Conservation (phyloP, 2,797 vertebrate species). For the Sebastes matsubarae region DNA sequence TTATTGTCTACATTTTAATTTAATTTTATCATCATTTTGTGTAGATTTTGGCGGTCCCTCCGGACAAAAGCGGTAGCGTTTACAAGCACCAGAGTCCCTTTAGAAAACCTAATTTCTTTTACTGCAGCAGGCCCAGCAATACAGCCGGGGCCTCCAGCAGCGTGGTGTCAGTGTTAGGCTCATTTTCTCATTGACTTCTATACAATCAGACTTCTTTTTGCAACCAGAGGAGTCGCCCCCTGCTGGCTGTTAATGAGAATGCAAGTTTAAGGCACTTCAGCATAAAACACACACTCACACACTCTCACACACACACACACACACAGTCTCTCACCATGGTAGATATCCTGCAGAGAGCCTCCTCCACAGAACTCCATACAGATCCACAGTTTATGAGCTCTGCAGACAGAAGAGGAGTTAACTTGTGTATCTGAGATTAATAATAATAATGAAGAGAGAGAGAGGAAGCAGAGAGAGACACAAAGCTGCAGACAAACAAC, state of each 20-base stretch:
- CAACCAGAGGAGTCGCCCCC: too few species aligned
- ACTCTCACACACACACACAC: background rate
- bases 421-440: background rate
- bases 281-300: conserved; percentile 68
- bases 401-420: conserved; percentile 45
- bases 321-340: conserved; percentile 83
- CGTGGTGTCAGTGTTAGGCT: too few species aligned
- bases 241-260: background rate
- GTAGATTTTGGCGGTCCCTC: too few species aligned
- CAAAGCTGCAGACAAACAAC: background rate
- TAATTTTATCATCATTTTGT: too few species aligned
- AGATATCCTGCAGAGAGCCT: conserved; percentile 92
- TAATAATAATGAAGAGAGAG: background rate
- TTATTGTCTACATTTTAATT: too few species aligned
- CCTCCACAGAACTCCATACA: conserved; percentile 96
- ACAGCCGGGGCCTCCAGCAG: too few species aligned
- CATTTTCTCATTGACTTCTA: too few species aligned
- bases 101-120: too few species aligned
- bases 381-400: conserved; percentile 91
- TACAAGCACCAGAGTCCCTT: too few species aligned
- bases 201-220: too few species aligned
- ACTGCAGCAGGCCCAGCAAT: too few species aligned
- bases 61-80: too few species aligned
- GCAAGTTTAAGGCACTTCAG: background rate
- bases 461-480: background rate